Evolutionary conservation across 2,888 invertebrate genomes (phyloP), one percentile per base, ranked within the genome.

Genomic region (Polylopha cassiicola): DNA sequence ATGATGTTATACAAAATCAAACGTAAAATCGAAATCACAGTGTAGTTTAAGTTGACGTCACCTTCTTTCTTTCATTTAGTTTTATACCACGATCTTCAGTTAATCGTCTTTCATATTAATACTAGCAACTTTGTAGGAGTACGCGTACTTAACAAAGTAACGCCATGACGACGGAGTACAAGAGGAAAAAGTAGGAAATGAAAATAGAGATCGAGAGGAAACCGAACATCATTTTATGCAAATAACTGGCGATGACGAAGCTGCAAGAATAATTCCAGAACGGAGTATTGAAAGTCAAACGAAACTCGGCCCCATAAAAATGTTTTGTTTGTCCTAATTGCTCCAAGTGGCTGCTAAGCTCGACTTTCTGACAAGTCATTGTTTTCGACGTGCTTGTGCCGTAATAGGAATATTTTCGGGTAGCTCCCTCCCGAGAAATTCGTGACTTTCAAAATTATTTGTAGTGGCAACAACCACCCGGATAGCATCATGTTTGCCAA

Each of bases 281-380:
- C 31, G 26, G 20, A 42, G 36, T 43, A 41, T 38, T 43, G 39
- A 43, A 45, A 45, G 39, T 45, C 36, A 39, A 53, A 53, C 55
- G 34, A 45, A 56, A 65, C 61, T 58, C 56, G 56, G 61, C 55
- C 59, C 69, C 69, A 73, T 78, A 80, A 84, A 80, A 81, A 77
- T 81, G 80, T 79, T 82, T 84, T 81, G 84, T 84, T 84, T 80
- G 68, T 74, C 69, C 73, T 82, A 82, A 84, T 82, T 79, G 84
- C 73, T 74, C 57, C 62, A 75, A 85, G 82, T 84, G 79, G 78
- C 77, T 81, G 79, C 71, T 81, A 77, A 75, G 73, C 56, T 54
- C 48, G 53, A 72, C 61, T 70, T 79, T 80, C 58, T 64, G 66
- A 62, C 75, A 48, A 81, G 79, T 84, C 84, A 85, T 80, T 82